Evolutionary conservation across 1,140 invertebrate genomes (phyloP).

Genomic region (Chlorops oryzae): DNA sequence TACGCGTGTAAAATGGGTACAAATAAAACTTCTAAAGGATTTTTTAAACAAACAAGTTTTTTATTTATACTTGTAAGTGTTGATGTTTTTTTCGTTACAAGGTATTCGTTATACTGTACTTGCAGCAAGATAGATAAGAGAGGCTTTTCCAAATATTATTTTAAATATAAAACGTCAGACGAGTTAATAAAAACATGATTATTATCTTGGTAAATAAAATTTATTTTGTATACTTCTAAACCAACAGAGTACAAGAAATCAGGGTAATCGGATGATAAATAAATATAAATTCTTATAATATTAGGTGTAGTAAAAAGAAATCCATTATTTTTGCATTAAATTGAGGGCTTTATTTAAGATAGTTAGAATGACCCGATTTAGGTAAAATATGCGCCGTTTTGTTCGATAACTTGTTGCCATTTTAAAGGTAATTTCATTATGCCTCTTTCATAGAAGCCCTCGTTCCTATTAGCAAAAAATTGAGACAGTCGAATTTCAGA

Average conservation of each 20-base stretch:
- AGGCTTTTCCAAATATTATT: not conserved
- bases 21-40: not conserved
- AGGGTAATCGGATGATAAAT: not conserved
- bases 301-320: too few relatives aligned
- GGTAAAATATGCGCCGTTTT: too few relatives aligned
- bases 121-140: not conserved
- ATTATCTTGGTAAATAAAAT: not conserved
- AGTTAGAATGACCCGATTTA: too few relatives aligned
- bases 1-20: not conserved
- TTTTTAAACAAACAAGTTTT: not conserved
- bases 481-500: too few relatives aligned
- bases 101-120: not conserved
- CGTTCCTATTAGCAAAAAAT: too few relatives aligned
- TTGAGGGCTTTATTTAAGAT: too few relatives aligned
- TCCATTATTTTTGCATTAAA: not conserved
- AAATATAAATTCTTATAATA: too few relatives aligned
- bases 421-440: too few relatives aligned
- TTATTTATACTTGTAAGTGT: not conserved
- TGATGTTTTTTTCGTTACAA: not conserved
- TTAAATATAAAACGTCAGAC: not conserved
- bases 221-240: not conserved
- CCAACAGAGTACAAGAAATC: not conserved
- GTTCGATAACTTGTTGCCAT: too few relatives aligned
- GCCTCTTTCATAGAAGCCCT: too few relatives aligned
- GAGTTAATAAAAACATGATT: not conserved